phyloP scores from a whole-genome alignment of 2,888 invertebrate species.

The Andrena dorsata region DNA sequence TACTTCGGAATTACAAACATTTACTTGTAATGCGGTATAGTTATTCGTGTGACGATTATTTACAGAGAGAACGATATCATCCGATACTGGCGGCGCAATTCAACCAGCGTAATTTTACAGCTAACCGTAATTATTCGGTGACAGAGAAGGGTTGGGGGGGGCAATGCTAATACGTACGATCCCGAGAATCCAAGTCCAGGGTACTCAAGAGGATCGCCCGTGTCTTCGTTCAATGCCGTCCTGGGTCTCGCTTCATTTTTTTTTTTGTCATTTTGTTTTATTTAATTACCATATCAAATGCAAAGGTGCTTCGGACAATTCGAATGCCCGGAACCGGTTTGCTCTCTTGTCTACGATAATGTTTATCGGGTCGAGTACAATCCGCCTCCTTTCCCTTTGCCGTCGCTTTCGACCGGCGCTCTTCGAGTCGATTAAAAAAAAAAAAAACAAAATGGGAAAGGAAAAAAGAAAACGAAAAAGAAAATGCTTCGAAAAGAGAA shows the following conservation, averaged over 20 bases:
- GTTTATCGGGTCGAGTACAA: background rate
- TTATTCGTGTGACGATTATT: conserved; percentile 80
- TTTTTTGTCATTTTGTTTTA: background rate
- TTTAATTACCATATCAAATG: conserved; percentile 48
- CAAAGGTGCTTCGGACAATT: conserved; percentile 26
- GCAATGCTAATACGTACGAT: conserved; percentile 49
- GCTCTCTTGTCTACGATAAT: background rate
- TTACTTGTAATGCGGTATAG: conserved; percentile 75
- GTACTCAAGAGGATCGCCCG: conserved; percentile 1
- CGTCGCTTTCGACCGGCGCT: conserved; percentile 12
- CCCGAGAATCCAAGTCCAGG: conserved; percentile 22
- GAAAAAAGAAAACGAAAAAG: background rate
- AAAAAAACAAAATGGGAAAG: background rate
- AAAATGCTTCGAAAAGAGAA: conserved; percentile 22
- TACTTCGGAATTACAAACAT: conserved; percentile 79
- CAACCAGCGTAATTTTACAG: conserved; percentile 48
- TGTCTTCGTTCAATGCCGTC: conserved; percentile 29
- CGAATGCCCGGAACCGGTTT: conserved; percentile 8
- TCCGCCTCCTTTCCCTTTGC: background rate
- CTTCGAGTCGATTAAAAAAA: background rate
- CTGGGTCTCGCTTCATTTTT: background rate
- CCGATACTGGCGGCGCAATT: conserved; percentile 38
- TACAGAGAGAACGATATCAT: conserved; percentile 74
- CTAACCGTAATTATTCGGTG: conserved; percentile 53
- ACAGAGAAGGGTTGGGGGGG: conserved; percentile 45